Evolutionary conservation across 2,888 invertebrate species (phyloP), one percentile per base, ranked within the genome.

Genomic region (Nematopogon swammerdamellus): DNA sequence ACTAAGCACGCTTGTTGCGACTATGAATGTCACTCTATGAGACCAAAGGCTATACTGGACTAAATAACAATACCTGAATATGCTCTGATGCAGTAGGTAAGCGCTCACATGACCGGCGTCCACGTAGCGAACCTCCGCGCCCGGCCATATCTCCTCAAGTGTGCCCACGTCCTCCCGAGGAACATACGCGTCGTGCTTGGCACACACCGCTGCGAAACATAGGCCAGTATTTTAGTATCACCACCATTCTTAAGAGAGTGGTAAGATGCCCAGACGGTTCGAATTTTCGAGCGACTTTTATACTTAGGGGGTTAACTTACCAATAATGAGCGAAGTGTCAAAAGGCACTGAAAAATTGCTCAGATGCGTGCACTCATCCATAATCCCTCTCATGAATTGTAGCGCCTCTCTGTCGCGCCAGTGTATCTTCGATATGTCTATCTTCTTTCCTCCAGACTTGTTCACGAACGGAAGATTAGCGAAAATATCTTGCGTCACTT

Each of bases 311-410:
- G n/a, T n/a, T 25, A 25, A 64, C 72, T 59, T 55, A 80, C 80
- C 80, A 54, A 95, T 95, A 52, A 95, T 91, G 48, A 97, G 77
- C 10, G 89, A 88, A 0, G 97, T 92, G 63, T 98, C 97, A 47
- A 87, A 87, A 0, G 92, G 92, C 16, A 87, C 80, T 2, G 94
- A 89, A 64, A 96, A 99, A 72, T 97, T 96, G 56, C 88, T 92
- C 43, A 99, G 79, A 74, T 97, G 97, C 1, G 98, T 99, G 67
- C 96, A 98, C 69, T 98, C 97, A 64, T 99, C 98, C 98, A 99
- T 98, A 57, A 98, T 88, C 0, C 97, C 96, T 47, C 92, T 81
- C 97, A 98, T 97, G 64, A 98, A 97, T 72, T 92, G 91, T 49
- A 93, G 60, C 0, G 93, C 91, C 69, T 94, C 92, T 58, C 85